These are phyloP conservation scores for Knipowitschia caucasica DNA, from an alignment of 2,797 vertebrate genomes.

Conservation along the genomic window DNA sequence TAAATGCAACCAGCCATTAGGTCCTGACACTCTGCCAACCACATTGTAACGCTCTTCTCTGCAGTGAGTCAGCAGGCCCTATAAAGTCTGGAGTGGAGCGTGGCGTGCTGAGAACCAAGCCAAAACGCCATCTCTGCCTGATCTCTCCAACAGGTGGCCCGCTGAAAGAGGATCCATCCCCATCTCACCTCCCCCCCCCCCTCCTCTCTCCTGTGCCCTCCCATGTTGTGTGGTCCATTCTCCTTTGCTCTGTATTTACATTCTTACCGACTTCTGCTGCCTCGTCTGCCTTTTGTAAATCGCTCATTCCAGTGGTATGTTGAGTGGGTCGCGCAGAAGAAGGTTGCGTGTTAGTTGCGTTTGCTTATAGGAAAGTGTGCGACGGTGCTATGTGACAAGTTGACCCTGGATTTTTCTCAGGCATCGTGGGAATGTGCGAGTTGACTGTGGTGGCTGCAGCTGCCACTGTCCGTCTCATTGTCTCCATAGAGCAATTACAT, in stretches of 20 bases:
- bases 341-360: slow-evolving; percentile 17
- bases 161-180: slow-evolving; percentile 45
- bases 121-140: slow-evolving; percentile 24
- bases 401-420: slow-evolving; percentile 53
- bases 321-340: slow-evolving; percentile 32
- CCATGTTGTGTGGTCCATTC: slow-evolving; percentile 61
- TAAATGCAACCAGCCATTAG: not conserved
- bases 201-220: slow-evolving; percentile 23
- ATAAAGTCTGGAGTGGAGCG: slow-evolving; percentile 24
- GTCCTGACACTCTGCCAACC: not conserved
- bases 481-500: slow-evolving; percentile 27
- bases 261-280: slow-evolving; percentile 35
- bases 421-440: slow-evolving; percentile 57
- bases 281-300: slow-evolving; percentile 48
- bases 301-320: slow-evolving; percentile 48
- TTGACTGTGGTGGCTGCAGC: slow-evolving; percentile 50
- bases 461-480: slow-evolving; percentile 57
- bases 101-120: slow-evolving; percentile 30
- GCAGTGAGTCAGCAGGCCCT: slow-evolving; percentile 32
- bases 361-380: slow-evolving; percentile 43
- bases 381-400: slow-evolving; percentile 37
- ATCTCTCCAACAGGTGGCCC: slow-evolving; percentile 59
- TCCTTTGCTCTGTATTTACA: slow-evolving; percentile 56
- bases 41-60: slow-evolving; percentile 8
- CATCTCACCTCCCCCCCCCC: slow-evolving; percentile 25